Evolutionary conservation across 2,797 vertebrate genomes (phyloP), one percentile per base, ranked within the genome.

Genomic region (Melanotaenia parkinsoni): DNA sequence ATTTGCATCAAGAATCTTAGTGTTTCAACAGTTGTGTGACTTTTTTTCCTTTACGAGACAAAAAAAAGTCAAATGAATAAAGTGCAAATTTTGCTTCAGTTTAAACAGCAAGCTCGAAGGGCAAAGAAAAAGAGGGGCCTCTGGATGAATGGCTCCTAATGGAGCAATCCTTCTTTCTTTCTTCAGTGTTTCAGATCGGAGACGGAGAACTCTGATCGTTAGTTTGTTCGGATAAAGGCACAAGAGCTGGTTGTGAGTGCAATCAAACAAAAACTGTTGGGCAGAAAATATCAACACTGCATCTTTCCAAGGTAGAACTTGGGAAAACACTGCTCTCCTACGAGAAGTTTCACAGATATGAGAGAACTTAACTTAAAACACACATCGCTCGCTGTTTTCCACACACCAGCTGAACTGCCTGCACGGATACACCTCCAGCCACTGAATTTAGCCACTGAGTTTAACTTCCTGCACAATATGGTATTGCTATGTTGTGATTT

Each of bases 221-320:
- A 33, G 71, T 90, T 89, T 94, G 91, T 94, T 94, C 91, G 84
- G 82, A 79, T 83, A 90, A 95, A 95, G 95, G 94, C 94, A 95
- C 94, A 83, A 80, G 84, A 87, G 72, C 92, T 86, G 79, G 85
- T 78, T 82, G 87, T 88, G 88, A 91, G 88, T 76, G 83, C 87
- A 92, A 87, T 84, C 64, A 83, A 90, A 74, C 62, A 64, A 81
- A 82, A 63, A 67, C 12, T 20, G 45, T 71, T 53, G 61, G 70
- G 74, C 63, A 75, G 69, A 83, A 45, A 83, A 62, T 70, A 74
- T 89, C 80, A 91, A 93, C 90, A 92, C 87, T 93, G 91, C 85
- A 80, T 74, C 67, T 89, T 89, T 89, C 76, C 73, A 71, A 79
- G 33, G n/a, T 43, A 62, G 32, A 79, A 67, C 35, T 60, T 58